Percentiles rank a stretch among this genome's conserved stretches.
Conservation (phyloP, 1,140 invertebrate species). For the Littorina saxatilis region DNA sequence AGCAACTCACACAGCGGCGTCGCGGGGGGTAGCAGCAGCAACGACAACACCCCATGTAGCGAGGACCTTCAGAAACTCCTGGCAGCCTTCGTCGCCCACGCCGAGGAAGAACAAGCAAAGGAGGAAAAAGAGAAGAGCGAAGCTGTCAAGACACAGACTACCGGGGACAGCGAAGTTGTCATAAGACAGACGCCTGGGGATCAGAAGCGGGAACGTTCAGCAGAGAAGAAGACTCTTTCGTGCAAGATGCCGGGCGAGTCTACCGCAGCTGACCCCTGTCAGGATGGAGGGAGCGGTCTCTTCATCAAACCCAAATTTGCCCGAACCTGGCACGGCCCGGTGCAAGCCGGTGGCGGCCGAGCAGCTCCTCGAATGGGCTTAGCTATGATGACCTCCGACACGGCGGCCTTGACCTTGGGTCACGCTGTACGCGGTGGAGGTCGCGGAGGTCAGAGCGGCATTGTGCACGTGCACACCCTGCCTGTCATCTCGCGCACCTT, state of each 20-base stretch:
- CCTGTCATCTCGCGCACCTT: slow-evolving; percentile 48
- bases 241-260: too few relatives aligned
- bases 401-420: not conserved
- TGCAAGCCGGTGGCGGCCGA: not conserved
- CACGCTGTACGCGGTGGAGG: not conserved
- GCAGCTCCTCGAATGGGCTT: slow-evolving; percentile 44
- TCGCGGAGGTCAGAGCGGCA: not conserved
- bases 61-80: not conserved
- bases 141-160: not conserved
- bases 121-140: too few relatives aligned
- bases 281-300: slow-evolving; percentile 19
- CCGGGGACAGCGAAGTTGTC: not conserved
- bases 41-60: not conserved
- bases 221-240: not conserved
- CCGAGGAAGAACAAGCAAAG: not conserved
- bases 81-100: not conserved
- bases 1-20: slow-evolving; percentile 1
- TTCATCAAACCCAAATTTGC: slow-evolving; percentile 44
- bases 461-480: slow-evolving; percentile 31
- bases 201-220: not conserved
- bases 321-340: slow-evolving; percentile 48
- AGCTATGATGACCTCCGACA: slow-evolving; percentile 36
- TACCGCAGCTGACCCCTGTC: too few relatives aligned
- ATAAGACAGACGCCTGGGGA: not conserved
- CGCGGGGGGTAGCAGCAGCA: not conserved